Base-by-base conservation (phyloP, 2,888 invertebrate genomes). In the Eumerus sabulonum region DNA sequence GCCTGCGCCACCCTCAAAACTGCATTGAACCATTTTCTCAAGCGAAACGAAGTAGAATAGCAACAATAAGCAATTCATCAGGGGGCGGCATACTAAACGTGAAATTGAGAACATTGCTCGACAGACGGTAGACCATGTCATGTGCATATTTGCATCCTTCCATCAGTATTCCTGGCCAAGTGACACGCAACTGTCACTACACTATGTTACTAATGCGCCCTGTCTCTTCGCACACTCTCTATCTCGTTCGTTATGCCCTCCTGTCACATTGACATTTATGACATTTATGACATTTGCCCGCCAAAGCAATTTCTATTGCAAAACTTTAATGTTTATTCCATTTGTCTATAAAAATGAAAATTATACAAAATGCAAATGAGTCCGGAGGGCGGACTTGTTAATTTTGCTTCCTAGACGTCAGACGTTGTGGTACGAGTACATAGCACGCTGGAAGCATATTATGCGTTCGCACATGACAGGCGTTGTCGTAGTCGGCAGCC, bases 111-210 rank as follows among this genome's bases (percentile, higher is more conserved):
- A 27, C 27, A 7, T 27, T 14, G 12, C 38, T 64, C 59, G 60
- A 62, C 74, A 36, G 53, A 44, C 56, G 17, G 56, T 77, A 77
- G 72, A 77, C 72, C 76, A 77, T 77, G 66, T 62, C 42, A 72
- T 47, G 71, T 72, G 66, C 66, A 66, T 64, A 62, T 59, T 27
- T 27, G 59, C 70, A 40, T 45, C 71, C 70, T 53, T 64, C 57
- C 47, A 53, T 53, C 47, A 59, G 35, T 9, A n/a, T n/a, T 4
- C 18, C 19, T 14, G 53, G 47, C 47, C 66, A 18, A 19, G 36
- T 62, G 66, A 76, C 76, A 71, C 54, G 76, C 71, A 63, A 71
- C 76, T 77, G 76, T 72, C 72, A 77, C 66, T 76, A 35, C 54
- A 67, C n/a, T n/a, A n/a, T n/a, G n/a, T n/a, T n/a, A n/a, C n/a